phyloP scores from a whole-genome alignment of 2,113 vertebrate genomes.

The Axis porcinus region DNA sequence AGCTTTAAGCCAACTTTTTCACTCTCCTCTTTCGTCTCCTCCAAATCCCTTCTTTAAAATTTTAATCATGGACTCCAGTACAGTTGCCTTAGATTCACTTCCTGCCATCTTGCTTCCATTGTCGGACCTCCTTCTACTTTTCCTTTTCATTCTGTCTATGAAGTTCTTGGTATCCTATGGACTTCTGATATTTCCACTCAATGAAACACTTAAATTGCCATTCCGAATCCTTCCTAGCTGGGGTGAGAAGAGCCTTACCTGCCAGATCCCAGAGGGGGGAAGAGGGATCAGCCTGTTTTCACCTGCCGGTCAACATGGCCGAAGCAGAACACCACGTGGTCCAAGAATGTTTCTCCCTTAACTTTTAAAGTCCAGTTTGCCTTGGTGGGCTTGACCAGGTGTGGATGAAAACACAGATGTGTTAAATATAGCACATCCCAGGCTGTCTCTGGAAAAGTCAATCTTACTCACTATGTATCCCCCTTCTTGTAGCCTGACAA shows the following conservation, averaged over 20 bases:
- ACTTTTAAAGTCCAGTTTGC: not conserved
- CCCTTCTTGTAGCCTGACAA: not conserved
- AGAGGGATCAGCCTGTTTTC: not conserved
- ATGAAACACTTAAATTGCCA: not conserved
- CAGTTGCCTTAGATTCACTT: not conserved
- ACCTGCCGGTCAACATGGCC: fast-evolving
- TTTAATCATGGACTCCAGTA: not conserved
- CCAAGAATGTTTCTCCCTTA: not conserved
- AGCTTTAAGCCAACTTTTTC: too few relatives aligned
- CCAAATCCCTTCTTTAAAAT: not conserved
- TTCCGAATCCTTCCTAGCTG: not conserved
- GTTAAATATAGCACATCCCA: not conserved
- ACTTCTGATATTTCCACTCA: not conserved
- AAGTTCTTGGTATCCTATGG: not conserved
- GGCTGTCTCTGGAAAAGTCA: not conserved
- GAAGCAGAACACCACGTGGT: not conserved
- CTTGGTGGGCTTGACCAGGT: not conserved
- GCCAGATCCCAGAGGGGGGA: not conserved
- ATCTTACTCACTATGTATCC: not conserved
- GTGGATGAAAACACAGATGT: not conserved
- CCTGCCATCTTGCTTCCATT: not conserved
- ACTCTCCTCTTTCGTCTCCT: not conserved
- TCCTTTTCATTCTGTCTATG: not conserved
- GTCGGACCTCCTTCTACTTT: not conserved
- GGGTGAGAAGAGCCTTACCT: not conserved